Evolutionary conservation across 2,888 invertebrate genomes (phyloP), one percentile per base, ranked within the genome.

Genomic region (Cataglyphis livida): DNA sequence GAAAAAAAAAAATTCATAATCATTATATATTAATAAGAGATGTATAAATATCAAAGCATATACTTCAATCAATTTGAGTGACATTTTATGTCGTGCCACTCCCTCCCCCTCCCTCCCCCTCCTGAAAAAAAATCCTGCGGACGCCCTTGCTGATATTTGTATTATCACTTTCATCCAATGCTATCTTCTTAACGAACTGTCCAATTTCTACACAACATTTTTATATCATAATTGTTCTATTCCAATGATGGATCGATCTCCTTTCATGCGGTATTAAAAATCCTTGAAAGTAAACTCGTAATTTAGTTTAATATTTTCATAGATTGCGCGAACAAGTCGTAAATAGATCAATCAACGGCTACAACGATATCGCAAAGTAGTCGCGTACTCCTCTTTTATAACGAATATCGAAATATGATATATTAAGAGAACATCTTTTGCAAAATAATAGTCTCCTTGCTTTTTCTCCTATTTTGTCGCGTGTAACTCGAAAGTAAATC

Each of bases 221-320:
- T 1, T 48, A 12, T 18, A 5, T 32, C 32, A 12, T 44, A 32
- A n/a, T 9, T 28, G 1, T 76, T 12, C 3, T 35, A 12, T 18
- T 59, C 5, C 1, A 32, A 5, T 18, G 21, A 18, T n/a, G 9
- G n/a, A 78, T 57, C 41, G 21, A 70, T 32, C 18, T 28, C 10
- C 18, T n/a, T 38, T 32, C 12, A 9, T n/a, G 25, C 9, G 15
- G 35, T 25, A 59, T 48, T 38, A 81, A 73, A 66, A 81, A 71
- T 83, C 51, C 21, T 61, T 21, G 32, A 62, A 51, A 12, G 64
- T 66, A 62, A 70, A 54, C 62, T 83, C 28, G 78, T 84, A 84
- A 83, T 79, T 84, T 74, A 83, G 68, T 79, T 83, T 79, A 83
- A 79, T 73, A 79, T 61, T 79, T 62, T 54, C 38, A 78, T 74